Evolutionary conservation across 2,797 vertebrate species (phyloP).

Genomic region (Bovichtus diacanthus): DNA sequence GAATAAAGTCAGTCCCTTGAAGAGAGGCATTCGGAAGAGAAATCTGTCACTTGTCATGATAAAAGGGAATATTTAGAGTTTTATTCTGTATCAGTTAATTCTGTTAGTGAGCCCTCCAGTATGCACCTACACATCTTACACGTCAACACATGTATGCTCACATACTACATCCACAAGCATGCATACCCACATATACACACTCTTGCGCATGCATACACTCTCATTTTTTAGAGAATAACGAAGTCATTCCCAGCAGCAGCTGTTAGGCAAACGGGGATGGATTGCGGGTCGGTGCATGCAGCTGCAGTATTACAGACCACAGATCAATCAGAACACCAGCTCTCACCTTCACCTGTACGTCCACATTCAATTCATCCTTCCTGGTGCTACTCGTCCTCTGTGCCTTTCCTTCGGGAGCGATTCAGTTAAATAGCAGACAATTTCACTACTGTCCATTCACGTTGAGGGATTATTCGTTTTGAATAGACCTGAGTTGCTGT

Average conservation of each 20-base stretch:
- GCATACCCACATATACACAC: slow-evolving; percentile 1
- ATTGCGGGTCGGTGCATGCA: slow-evolving; percentile 46
- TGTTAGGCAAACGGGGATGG: slow-evolving; percentile 62
- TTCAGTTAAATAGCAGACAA: not conserved
- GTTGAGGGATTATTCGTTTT: not conserved
- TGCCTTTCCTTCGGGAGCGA: not conserved
- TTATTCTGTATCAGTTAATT: slow-evolving; percentile 36
- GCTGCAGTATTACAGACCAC: slow-evolving; percentile 46
- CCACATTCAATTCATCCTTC: slow-evolving; percentile 11
- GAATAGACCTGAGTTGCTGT: not conserved
- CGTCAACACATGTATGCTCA: slow-evolving; percentile 20
- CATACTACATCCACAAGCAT: not conserved
- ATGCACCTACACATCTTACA: slow-evolving; percentile 15
- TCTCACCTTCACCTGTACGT: slow-evolving; percentile 23
- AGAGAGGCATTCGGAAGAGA: slow-evolving; percentile 55
- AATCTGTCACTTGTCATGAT: slow-evolving; percentile 70
- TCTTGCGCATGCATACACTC: not conserved
- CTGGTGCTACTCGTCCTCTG: not conserved
- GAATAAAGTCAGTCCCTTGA: slow-evolving; percentile 69
- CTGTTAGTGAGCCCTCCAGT: slow-evolving; percentile 26
- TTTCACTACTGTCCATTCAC: not conserved
- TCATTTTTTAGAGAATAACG: no score
- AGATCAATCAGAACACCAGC: slow-evolving; percentile 26
- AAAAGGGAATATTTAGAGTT: slow-evolving; percentile 71
- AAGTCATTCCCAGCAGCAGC: slow-evolving; percentile 61